Percentiles rank a stretch among this genome's conserved stretches.
phyloP scores from a whole-genome alignment of 2,113 vertebrate genomes.

The Notarius quadriscutis region DNA sequence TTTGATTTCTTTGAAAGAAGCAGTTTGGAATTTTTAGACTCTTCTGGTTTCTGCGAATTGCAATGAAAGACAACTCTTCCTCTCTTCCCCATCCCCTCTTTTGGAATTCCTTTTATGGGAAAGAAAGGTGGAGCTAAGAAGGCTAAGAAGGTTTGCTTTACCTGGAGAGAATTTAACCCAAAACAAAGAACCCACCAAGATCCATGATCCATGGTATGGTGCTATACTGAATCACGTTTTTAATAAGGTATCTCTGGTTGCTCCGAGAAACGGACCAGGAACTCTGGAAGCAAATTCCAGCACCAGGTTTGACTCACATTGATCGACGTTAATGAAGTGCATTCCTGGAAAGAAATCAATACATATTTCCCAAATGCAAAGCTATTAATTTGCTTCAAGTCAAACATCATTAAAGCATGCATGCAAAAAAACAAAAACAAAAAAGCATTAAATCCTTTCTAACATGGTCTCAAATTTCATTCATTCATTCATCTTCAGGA shows the following conservation, averaged over 20 bases:
- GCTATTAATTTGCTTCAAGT: background rate
- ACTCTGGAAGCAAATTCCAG: background rate
- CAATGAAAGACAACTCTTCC: background rate
- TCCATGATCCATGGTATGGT: background rate
- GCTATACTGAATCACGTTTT: background rate
- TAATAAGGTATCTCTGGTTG: background rate
- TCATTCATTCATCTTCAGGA: background rate
- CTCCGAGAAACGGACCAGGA: background rate
- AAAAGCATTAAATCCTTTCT: background rate
- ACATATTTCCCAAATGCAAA: background rate
- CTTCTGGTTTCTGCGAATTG: background rate
- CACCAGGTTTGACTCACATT: background rate
- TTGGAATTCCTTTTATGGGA: background rate
- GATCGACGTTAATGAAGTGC: background rate
- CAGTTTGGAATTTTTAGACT: background rate
- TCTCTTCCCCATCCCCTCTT: background rate
- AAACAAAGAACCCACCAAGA: background rate
- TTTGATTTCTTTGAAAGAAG: background rate
- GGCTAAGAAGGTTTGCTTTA: background rate
- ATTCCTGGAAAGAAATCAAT: constrained; percentile 6
- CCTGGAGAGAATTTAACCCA: background rate
- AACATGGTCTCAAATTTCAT: background rate
- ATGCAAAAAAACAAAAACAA: background rate
- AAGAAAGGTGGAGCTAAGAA: background rate
- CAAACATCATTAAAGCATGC: background rate